A percentile compares a stretch with the other conserved stretches of the same genome.
Conservation (phyloP, 2,888 invertebrate genomes). For the Drosophila buzzatii region DNA sequence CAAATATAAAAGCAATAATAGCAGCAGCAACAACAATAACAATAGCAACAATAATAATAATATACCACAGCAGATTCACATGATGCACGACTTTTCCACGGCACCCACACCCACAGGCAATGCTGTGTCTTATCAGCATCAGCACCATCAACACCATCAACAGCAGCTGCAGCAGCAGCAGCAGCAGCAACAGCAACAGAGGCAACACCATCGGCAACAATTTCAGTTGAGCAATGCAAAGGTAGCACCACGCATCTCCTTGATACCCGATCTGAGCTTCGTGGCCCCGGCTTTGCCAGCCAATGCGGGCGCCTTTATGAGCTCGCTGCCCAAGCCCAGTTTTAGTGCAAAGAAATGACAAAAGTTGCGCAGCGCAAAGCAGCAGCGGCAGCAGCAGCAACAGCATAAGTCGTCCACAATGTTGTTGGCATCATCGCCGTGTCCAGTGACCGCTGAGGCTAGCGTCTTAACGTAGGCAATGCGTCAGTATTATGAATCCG, state of each 20-base stretch:
- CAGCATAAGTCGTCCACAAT: slow-evolving; percentile 34
- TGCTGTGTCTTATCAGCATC: slow-evolving; percentile 55
- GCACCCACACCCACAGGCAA: slow-evolving; percentile 50
- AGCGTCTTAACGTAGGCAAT: slow-evolving; percentile 61
- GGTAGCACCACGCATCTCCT: slow-evolving; percentile 85
- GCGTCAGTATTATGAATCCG: slow-evolving; percentile 75
- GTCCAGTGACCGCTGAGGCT: slow-evolving; percentile 50
- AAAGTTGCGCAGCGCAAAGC: slow-evolving; percentile 74
- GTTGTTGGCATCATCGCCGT: slow-evolving; percentile 41
- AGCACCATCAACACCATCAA: slow-evolving; percentile 50
- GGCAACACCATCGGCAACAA: slow-evolving; percentile 63
- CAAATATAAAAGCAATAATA: slow-evolving; percentile 54
- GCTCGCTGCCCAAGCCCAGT: slow-evolving; percentile 82
- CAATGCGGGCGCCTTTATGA: slow-evolving; percentile 83
- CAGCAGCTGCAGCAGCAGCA: slow-evolving; percentile 34
- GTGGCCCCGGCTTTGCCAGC: slow-evolving; percentile 85
- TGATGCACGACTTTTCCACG: slow-evolving; percentile 84
- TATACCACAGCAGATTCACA: slow-evolving; percentile 81
- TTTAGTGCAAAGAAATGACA: slow-evolving; percentile 84
- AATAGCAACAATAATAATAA: slow-evolving; percentile 56
- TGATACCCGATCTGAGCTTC: slow-evolving; percentile 87
- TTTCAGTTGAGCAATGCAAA: slow-evolving; percentile 82
- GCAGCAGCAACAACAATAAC: slow-evolving; percentile 49
- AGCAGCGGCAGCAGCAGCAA: slow-evolving; percentile 35
- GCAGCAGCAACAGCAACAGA: slow-evolving; percentile 26